These are phyloP conservation scores for Amaurobius ferox DNA, from an alignment of 2,888 invertebrate species.

Conservation along the genomic window DNA sequence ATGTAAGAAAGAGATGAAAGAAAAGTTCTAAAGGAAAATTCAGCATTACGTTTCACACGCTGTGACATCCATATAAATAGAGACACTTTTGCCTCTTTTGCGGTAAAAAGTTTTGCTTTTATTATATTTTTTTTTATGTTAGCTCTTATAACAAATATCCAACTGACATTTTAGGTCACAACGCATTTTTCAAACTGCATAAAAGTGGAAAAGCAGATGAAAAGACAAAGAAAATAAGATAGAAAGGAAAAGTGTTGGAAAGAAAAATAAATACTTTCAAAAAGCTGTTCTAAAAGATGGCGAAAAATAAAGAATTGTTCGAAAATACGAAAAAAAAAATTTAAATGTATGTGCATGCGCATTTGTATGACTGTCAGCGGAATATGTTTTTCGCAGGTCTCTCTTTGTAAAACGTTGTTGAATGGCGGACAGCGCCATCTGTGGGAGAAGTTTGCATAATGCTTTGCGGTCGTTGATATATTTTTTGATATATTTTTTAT, in stretches of 20 bases:
- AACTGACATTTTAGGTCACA: constrained; percentile 54
- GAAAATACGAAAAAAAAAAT: constrained; percentile 9
- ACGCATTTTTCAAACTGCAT: constrained; percentile 59
- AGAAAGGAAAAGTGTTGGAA: constrained; percentile 12
- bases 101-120: constrained; percentile 34
- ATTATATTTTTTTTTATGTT: constrained; percentile 14
- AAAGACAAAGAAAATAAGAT: constrained; percentile 12
- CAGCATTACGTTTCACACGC: constrained; percentile 34
- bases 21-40: constrained; percentile 1
- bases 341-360: background rate
- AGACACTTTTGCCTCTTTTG: constrained; percentile 51
- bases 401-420: background rate
- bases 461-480: too few relatives aligned
- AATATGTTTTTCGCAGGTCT: background rate
- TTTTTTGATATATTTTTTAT: too few relatives aligned
- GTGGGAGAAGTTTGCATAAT: background rate
- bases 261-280: constrained; percentile 6
- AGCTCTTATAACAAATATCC: constrained; percentile 57
- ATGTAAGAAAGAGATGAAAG: background rate
- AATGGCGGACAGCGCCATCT: background rate
- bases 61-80: constrained; percentile 63
- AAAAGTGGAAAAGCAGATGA: constrained; percentile 20
- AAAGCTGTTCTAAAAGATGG: constrained; percentile 10
- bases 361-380: background rate
- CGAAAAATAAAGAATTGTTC: background rate